Percentiles rank a stretch among this genome's conserved stretches.
Conservation (phyloP, 2,888 invertebrate species). For the Coleophora deauratella region DNA sequence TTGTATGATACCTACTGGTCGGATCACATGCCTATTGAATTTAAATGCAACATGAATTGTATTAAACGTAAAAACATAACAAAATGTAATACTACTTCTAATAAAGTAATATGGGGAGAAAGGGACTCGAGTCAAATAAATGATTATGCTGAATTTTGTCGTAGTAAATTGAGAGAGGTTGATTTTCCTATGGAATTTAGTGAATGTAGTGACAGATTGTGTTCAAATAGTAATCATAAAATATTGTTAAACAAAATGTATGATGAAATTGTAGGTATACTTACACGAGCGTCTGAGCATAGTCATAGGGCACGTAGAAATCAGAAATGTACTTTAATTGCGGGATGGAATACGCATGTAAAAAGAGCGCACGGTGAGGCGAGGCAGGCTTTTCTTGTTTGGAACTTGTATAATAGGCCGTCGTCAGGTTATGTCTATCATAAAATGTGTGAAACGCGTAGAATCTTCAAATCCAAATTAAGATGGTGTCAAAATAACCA, state of each 20-base stretch:
- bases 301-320: background rate
- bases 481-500: background rate
- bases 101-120: background rate
- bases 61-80: background rate
- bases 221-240: background rate
- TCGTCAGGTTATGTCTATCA: conserved; percentile 1
- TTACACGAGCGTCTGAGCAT: background rate
- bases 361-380: background rate
- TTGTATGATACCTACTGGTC: conserved; percentile 3
- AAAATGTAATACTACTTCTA: background rate
- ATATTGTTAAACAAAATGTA: too few species aligned
- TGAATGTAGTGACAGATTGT: background rate
- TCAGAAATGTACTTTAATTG: background rate
- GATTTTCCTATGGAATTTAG: background rate
- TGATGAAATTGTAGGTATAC: background rate
- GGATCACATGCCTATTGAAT: conserved; percentile 3
- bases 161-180: background rate
- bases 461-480: background rate
- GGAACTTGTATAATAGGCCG: background rate
- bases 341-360: background rate
- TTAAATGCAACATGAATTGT: conserved; percentile 4
- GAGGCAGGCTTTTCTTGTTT: background rate
- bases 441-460: background rate
- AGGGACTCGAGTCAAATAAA: background rate
- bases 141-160: background rate